These are phyloP conservation scores for Brachionus angularis DNA, from an alignment of 1,140 invertebrate species.

Conservation along the genomic window DNA sequence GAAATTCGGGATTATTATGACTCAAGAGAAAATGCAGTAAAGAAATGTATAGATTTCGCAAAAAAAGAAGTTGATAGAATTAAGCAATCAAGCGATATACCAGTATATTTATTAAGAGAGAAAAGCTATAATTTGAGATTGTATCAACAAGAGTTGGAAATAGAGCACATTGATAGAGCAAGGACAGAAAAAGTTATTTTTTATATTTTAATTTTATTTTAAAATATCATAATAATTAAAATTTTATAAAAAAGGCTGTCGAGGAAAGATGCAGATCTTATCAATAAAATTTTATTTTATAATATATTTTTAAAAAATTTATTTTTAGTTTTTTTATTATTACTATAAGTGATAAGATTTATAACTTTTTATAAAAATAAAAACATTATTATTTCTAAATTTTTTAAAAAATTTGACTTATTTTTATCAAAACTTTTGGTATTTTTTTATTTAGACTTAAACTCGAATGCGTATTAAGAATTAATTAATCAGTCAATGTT, in stretches of 20 bases:
- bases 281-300: constrained; percentile 10
- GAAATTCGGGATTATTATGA: constrained; percentile 41
- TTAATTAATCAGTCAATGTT: too few species aligned
- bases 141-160: constrained; percentile 31
- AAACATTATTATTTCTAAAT: too few species aligned
- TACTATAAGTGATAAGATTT: too few species aligned
- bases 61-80: constrained; percentile 38
- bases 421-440: too few species aligned
- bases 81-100: constrained; percentile 9
- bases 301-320: constrained; percentile 2
- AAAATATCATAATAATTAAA: too few species aligned
- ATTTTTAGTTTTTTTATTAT: neutral
- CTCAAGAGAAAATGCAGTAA: constrained; percentile 25
- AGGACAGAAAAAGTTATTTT: constrained; percentile 3
- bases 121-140: constrained; percentile 33
- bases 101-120: constrained; percentile 10
- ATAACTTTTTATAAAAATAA: too few species aligned
- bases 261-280: neutral
- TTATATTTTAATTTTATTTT: too few species aligned
- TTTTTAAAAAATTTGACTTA: too few species aligned
- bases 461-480: too few species aligned
- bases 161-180: constrained; percentile 2
- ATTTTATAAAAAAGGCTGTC: constrained; percentile 16
- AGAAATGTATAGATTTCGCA: constrained; percentile 34
- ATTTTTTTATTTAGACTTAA: too few species aligned